Evolutionary conservation across 2,797 vertebrate species (phyloP), one percentile per base, ranked within the genome.

Genomic region (Pangasius macronema): DNA sequence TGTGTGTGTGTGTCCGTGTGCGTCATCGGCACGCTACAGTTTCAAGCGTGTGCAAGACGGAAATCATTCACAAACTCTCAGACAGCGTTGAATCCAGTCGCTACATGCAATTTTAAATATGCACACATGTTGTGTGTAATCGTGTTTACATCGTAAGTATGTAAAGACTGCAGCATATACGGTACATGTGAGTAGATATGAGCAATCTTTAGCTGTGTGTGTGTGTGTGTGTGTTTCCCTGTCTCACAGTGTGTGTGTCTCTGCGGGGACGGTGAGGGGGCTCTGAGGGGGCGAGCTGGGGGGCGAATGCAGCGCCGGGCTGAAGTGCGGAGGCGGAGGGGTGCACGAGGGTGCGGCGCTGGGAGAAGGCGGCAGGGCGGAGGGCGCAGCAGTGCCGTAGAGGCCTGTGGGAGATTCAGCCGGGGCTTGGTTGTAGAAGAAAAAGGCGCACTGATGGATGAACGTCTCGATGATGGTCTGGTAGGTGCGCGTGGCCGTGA

Each of bases 401-500:
- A 93, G 91, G 84, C 96, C 96, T 0, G 93, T 96, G 13, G 97
- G 96, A 5, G 96, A 96, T 84, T 99, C 98, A 0, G 95, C 91
- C 77, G 97, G 93, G 68, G 96, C 96, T 90, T 97, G 96, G 91
- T 97, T 96, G 94, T 97, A 97, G 94, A 99, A 99, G 96, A 99
- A 99, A 94, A 98, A 99, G 87, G 97, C 96, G 95, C 98, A 98
- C 94, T 96, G 96, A 94, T 99, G 97, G 95, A 99, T 99, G 96
- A 99, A 99, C 93, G 94, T 95, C 95, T 99, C 98, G 51, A 99
- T 99, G 98, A 99, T 99, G 97, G 98, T 99, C 97, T 99, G 98
- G 94, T 99, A 98, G 94, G 97, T 98, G 85, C 97, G 96, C 0
- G 98, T 99, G 93, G 97, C 97, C 0, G 98, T 99, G 91, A 99